phyloP scores from a whole-genome alignment of 2,888 invertebrate genomes.

The Thera obeliscata region DNA sequence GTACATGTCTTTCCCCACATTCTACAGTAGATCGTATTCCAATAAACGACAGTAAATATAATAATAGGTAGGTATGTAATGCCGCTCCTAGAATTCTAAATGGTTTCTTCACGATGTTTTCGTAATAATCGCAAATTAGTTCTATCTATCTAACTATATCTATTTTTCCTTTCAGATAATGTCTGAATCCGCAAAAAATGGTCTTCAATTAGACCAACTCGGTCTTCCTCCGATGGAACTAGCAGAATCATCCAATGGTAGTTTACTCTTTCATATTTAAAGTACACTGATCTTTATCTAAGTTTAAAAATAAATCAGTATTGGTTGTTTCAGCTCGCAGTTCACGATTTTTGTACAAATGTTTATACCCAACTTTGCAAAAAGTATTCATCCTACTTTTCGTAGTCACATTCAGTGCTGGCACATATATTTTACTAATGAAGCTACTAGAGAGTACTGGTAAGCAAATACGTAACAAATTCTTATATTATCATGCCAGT shows the following conservation, averaged over 20 bases:
- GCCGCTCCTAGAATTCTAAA: too few species aligned
- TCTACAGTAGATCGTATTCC: too few species aligned
- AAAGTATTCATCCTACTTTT: constrained; percentile 56
- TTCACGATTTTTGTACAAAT: constrained; percentile 50
- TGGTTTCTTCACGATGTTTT: too few species aligned
- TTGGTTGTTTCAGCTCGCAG: constrained; percentile 54
- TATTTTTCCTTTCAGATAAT: constrained; percentile 53
- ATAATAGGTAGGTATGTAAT: too few species aligned
- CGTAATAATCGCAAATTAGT: too few species aligned
- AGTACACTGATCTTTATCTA: neutral
- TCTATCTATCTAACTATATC: too few species aligned
- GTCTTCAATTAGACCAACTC: constrained; percentile 54
- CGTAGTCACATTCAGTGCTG: constrained; percentile 54
- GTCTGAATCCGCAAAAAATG: constrained; percentile 51
- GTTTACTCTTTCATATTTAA: neutral
- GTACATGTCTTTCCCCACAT: too few species aligned
- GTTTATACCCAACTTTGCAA: constrained; percentile 55
- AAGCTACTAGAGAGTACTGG: constrained; percentile 57
- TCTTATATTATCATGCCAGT: neutral
- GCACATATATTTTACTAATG: constrained; percentile 56
- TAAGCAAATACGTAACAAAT: constrained; percentile 41
- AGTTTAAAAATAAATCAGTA: neutral
- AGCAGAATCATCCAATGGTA: constrained; percentile 70
- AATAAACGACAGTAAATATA: too few species aligned
- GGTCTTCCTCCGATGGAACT: constrained; percentile 76